Percentiles rank a stretch among this genome's conserved stretches.
These are phyloP conservation scores for Tetramorium bicarinatum DNA, from an alignment of 2,888 invertebrate genomes.

Conservation along the genomic window DNA sequence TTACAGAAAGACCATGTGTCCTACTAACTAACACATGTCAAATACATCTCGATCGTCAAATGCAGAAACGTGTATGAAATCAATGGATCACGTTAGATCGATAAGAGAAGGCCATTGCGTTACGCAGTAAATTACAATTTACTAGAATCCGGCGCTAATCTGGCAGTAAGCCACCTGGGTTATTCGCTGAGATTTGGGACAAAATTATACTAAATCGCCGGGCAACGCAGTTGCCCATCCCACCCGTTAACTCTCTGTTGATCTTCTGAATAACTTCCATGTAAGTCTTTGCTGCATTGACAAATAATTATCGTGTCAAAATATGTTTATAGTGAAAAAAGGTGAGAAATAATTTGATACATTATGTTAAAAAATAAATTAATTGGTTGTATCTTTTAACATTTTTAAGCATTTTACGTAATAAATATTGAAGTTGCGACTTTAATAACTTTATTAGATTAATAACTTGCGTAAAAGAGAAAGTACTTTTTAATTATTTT, in stretches of 20 bases:
- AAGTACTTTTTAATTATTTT: neutral
- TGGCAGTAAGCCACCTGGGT: slow-evolving; percentile 65
- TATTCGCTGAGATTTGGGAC: slow-evolving; percentile 44
- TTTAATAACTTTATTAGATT: neutral
- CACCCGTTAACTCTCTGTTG: slow-evolving; percentile 61
- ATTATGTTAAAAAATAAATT: neutral
- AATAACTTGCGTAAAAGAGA: neutral
- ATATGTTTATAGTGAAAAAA: neutral
- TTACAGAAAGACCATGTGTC: slow-evolving; percentile 34
- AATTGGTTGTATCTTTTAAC: neutral
- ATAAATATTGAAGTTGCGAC: neutral
- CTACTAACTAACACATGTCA: slow-evolving; percentile 26
- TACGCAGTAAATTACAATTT: slow-evolving; percentile 67
- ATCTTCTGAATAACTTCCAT: slow-evolving; percentile 55
- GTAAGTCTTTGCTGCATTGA: neutral
- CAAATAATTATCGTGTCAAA: slow-evolving; percentile 34
- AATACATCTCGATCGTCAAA: slow-evolving; percentile 50
- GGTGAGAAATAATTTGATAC: neutral
- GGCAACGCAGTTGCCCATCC: slow-evolving; percentile 28
- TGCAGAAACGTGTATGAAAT: slow-evolving; percentile 33
- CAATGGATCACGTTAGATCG: slow-evolving; percentile 57
- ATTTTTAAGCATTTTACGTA: neutral
- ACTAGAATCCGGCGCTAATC: slow-evolving; percentile 67
- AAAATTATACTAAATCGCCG: slow-evolving; percentile 52
- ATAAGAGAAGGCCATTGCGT: slow-evolving; percentile 50